phyloP scores from a whole-genome alignment of 2,113 vertebrate genomes.

The Glaucomys volans region DNA sequence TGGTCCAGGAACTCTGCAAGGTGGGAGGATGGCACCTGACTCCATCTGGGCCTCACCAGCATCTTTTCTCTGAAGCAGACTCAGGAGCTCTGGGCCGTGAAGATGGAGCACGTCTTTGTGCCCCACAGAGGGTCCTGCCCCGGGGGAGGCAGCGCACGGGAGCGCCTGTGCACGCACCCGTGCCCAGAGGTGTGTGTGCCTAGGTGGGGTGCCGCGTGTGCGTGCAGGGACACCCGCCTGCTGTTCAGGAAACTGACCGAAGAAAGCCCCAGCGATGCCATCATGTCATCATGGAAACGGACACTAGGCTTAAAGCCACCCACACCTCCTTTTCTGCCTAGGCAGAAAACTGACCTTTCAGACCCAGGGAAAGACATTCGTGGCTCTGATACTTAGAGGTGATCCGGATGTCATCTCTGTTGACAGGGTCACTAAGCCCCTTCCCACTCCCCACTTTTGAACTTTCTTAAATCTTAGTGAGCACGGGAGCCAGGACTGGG shows the following conservation, averaged over 20 bases:
- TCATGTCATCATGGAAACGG: conserved; percentile 84
- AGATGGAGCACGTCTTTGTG: background rate
- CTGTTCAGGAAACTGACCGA: conserved; percentile 82
- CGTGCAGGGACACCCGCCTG: background rate
- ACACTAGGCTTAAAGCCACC: conserved; percentile 68
- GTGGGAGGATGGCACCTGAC: background rate
- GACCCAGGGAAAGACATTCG: background rate
- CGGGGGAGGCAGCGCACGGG: fast-evolving
- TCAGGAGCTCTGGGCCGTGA: background rate
- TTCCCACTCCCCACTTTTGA: background rate
- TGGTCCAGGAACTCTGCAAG: background rate
- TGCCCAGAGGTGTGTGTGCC: too few species aligned
- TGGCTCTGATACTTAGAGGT: background rate
- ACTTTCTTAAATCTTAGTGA: background rate
- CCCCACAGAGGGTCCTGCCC: background rate
- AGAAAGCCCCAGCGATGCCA: conserved; percentile 80
- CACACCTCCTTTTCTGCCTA: background rate
- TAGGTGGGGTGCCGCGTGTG: background rate
- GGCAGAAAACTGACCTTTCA: conserved; percentile 25
- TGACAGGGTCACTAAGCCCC: background rate
- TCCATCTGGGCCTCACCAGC: background rate
- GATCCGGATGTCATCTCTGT: background rate
- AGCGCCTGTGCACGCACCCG: fast-evolving
- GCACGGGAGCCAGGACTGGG: background rate
- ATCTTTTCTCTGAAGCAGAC: background rate